These are phyloP conservation scores for Lipotes vexillifer DNA, from an alignment of 2,113 vertebrate genomes.

Conservation along the genomic window DNA sequence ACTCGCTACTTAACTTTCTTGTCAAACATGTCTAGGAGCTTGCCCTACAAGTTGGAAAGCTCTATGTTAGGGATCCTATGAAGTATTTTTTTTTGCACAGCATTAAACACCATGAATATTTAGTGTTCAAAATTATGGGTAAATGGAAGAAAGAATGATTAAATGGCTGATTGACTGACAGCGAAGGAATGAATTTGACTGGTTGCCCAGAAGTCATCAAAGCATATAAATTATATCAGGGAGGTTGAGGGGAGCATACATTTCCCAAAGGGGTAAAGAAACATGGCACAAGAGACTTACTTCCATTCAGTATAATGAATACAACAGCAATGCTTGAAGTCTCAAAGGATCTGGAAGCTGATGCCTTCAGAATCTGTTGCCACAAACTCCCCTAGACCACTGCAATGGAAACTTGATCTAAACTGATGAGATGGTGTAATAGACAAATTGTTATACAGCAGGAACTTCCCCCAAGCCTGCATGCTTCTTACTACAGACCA, in stretches of 20 bases:
- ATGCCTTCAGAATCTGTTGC: not conserved
- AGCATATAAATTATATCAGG: not conserved
- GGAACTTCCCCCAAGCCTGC: not conserved
- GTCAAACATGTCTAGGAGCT: not conserved
- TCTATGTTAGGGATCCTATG: not conserved
- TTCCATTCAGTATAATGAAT: not conserved
- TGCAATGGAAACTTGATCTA: not conserved
- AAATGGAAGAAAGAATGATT: not conserved
- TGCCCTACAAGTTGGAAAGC: not conserved
- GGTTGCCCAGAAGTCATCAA: conserved; percentile 9
- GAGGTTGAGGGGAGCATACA: not conserved
- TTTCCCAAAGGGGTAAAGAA: not conserved
- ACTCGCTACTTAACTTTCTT: not conserved
- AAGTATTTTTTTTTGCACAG: not conserved
- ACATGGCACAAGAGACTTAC: not conserved
- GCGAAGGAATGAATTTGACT: conserved; percentile 14
- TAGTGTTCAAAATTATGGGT: conserved; percentile 5
- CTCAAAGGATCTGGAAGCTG: not conserved
- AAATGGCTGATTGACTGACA: not conserved
- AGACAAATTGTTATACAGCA: not conserved
- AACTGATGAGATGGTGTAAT: not conserved
- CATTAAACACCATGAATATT: not conserved
- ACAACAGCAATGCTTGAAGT: not conserved
- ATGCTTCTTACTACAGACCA: not conserved
- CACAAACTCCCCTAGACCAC: not conserved